Percentiles rank a stretch among this genome's conserved stretches.
Evolutionary conservation across 2,888 invertebrate genomes (phyloP).

Genomic region (Cetonia aurata): DNA sequence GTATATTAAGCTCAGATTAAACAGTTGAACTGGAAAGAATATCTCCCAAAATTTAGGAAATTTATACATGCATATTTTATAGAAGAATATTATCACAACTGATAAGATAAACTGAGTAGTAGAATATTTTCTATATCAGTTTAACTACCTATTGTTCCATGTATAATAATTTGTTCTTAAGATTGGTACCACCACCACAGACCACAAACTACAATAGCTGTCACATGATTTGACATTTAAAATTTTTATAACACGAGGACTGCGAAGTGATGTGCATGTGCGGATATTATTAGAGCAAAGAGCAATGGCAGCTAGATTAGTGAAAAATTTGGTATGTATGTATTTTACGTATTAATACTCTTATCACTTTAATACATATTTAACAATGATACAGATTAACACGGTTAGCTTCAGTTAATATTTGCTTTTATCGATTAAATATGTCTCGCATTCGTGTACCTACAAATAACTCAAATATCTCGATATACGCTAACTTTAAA

Average conservation of each 20-base stretch:
- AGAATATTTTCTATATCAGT: neutral
- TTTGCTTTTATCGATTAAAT: slow-evolving; percentile 15
- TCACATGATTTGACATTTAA: slow-evolving; percentile 47
- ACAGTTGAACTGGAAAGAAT: too few relatives aligned
- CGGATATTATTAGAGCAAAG: slow-evolving; percentile 27
- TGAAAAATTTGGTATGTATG: slow-evolving; percentile 53
- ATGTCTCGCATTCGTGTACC: slow-evolving; percentile 25
- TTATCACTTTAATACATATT: slow-evolving; percentile 23
- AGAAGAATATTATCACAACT: neutral
- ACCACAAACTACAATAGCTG: neutral
- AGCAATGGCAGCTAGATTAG: slow-evolving; percentile 53
- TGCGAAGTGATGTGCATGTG: slow-evolving; percentile 19
- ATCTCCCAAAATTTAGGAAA: neutral
- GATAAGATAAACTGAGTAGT: slow-evolving; percentile 42
- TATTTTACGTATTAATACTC: slow-evolving; percentile 24
- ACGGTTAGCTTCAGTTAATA: slow-evolving; percentile 18
- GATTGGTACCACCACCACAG: slow-evolving; percentile 32
- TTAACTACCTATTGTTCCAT: slow-evolving; percentile 11
- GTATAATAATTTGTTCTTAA: slow-evolving; percentile 15
- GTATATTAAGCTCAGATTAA: too few relatives aligned
- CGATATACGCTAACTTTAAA: slow-evolving; percentile 23
- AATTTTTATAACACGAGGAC: slow-evolving; percentile 15
- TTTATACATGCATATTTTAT: neutral
- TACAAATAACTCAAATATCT: slow-evolving; percentile 13
- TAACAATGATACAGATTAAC: slow-evolving; percentile 16